Conservation (phyloP, 2,113 vertebrate genomes). For the Cathartes aura region DNA sequence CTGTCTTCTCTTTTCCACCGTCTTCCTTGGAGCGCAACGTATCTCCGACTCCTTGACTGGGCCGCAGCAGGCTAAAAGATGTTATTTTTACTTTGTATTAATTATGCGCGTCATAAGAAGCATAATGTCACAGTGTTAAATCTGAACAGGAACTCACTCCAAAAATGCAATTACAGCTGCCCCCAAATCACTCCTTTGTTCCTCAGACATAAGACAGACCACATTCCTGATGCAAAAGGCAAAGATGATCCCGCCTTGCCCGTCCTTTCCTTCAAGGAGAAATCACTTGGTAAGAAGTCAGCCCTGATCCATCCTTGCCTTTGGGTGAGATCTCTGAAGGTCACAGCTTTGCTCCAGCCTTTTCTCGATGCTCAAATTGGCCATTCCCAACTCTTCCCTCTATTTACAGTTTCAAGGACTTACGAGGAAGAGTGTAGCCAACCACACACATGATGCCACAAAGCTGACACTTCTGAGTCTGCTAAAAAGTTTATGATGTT, state of each 20-base stretch:
- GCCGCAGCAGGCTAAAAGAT: neutral
- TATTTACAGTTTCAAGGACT: neutral
- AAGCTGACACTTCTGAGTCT: neutral
- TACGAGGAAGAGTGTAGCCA: neutral
- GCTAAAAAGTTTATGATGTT: neutral
- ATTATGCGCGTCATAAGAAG: neutral
- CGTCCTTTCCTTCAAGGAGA: neutral
- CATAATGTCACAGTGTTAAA: neutral
- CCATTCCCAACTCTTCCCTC: neutral
- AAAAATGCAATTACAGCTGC: slow-evolving; percentile 34
- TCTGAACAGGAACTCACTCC: slow-evolving; percentile 1
- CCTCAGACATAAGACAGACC: neutral
- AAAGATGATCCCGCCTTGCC: neutral
- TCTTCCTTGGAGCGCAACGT: neutral
- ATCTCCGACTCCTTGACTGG: neutral
- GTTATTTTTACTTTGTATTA: slow-evolving; percentile 24
- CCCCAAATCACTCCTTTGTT: neutral
- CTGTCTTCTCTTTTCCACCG: neutral
- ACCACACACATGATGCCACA: neutral
- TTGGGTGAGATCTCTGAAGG: neutral
- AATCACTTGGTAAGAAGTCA: neutral
- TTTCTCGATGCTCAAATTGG: neutral
- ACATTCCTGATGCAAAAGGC: neutral
- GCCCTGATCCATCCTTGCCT: neutral
- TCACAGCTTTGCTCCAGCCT: neutral